These are phyloP conservation scores for Picathartes gymnocephalus DNA, from an alignment of 2,113 vertebrate genomes.

Conservation along the genomic window DNA sequence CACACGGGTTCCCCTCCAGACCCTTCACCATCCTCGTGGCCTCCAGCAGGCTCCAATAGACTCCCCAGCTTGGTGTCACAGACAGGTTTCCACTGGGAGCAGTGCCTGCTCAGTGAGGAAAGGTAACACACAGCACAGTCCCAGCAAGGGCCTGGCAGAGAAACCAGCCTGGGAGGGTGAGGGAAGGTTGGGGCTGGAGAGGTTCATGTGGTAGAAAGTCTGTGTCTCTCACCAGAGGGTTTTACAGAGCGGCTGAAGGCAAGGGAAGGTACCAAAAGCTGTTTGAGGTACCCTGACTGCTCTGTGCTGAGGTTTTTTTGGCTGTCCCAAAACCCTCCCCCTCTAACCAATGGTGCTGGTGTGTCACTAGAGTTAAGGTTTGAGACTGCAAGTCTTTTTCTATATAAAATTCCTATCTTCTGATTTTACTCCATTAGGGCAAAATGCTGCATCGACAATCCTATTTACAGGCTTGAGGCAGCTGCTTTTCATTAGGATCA, in stretches of 20 bases:
- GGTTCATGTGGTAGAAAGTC: background rate
- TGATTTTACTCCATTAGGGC: background rate
- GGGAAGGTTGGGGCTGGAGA: background rate
- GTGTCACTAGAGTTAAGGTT: background rate
- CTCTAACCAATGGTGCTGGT: background rate
- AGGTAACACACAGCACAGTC: rapidly evolving
- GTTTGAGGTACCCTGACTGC: background rate
- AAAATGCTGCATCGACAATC: background rate
- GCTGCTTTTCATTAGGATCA: constrained; percentile 10
- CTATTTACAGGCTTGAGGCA: background rate
- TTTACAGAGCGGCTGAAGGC: background rate
- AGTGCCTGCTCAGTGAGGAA: background rate
- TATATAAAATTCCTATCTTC: background rate
- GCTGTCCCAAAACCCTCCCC: background rate
- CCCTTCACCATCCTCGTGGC: background rate
- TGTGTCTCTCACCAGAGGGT: background rate
- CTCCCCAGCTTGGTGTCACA: rapidly evolving
- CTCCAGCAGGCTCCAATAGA: background rate
- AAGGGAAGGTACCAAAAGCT: background rate
- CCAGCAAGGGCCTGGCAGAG: background rate
- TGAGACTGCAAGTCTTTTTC: background rate
- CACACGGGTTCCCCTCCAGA: rapidly evolving
- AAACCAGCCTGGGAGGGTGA: background rate
- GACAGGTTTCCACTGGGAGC: rapidly evolving
- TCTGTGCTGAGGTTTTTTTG: background rate